Evolutionary conservation across 2,888 invertebrate species (phyloP), one percentile per base, ranked within the genome.

Genomic region (Pilophorus perplexus): DNA sequence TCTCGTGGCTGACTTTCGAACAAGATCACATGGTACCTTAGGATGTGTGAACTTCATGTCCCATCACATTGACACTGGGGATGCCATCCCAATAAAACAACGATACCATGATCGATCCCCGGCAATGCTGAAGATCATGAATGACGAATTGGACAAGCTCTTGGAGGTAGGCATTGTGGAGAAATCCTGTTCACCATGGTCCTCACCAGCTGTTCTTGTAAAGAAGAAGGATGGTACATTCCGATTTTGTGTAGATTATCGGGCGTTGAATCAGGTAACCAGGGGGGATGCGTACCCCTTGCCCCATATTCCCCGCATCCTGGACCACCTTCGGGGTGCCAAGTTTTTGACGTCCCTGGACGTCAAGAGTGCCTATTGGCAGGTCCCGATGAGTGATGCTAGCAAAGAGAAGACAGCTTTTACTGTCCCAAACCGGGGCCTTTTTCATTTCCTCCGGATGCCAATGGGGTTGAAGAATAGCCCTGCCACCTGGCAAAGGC

Each of bases 371-470:
- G n/a, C n/a, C n/a, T n/a, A n/a, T n/a, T 57, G 68, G 67, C 71
- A 72, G 52, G 60, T 72, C 8, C 38, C 55, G 2, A 37, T 72
- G n/a, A 57, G 59, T 8, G 50, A 57, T 6, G 16, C n/a, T 8
- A 67, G 69, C 25, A 46, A 46, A 18, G 66, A 69, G 22, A 72
- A 71, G 27, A 71, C 71, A 14, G 72, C 72, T 0, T 72, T 71
- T 44, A 65, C 66, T 67, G n/a, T n/a, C n/a, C n/a, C n/a, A n/a
- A n/a, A n/a, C n/a, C n/a, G n/a, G n/a, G n/a, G n/a, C n/a, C n/a
- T 73, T 3, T 74, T 72, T 65, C 70, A 75, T 33, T 74, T 72
- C 33, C 42, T 44, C 4, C 48, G 55, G 14, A 70, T 71, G 70
- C 70, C 71, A 8, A 71, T 71, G 52, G 71, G 50, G 16, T 66